Base-by-base conservation (phyloP, 53 echinoderm and acorn worm species). In the Crossaster papposus region DNA sequence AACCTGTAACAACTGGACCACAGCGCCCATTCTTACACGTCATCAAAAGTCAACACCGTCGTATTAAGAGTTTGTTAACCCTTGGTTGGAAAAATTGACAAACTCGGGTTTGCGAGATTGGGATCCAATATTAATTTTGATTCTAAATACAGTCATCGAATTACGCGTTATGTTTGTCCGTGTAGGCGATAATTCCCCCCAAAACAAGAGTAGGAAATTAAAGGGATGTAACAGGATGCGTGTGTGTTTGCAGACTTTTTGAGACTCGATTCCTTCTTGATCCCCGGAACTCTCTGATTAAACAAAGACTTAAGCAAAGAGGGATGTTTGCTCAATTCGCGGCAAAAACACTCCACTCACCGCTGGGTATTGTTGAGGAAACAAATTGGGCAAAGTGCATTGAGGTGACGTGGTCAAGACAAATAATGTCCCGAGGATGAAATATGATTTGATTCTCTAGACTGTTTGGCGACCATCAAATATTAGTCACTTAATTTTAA, bases 331-430 rank as follows among this genome's bases (percentile, higher is more conserved):
- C 80, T 55, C 58, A 30, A 30, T 80, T n/a, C n/a, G 55, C 15
- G 33, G 18, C 58, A 55, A 80, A 80, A 55, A 54, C 78, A 78
- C 78, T 78, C 51, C 51, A 51, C n/a, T 78, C 51, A 51, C n/a
- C 10, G 22, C 24, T 51, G 26, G 50, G 26, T 55, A 36, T 58
- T 55, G 32, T 58, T 32, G 9, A 15, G 55, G 58, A 18, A 54
- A 14, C 34, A 58, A 30, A 58, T 80, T 58, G 75, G 36, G 14
- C 36, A 74, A 74, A 74, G 75, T 74, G 75, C 75, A 74, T 1
- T 3, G 17, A 23, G 13, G 62, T 23, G 68, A 23, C 68, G n/a
- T 26, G 24, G 4, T 11, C 26, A 10, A 68, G 11, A 68, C 4
- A 68, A 26, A n/a, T 24, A 3, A 68, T 68, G 68, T 11, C 3